A percentile compares a stretch with the other conserved stretches of the same genome.
Conservation (phyloP, 2,888 invertebrate genomes). For the Drosophila tripunctata region DNA sequence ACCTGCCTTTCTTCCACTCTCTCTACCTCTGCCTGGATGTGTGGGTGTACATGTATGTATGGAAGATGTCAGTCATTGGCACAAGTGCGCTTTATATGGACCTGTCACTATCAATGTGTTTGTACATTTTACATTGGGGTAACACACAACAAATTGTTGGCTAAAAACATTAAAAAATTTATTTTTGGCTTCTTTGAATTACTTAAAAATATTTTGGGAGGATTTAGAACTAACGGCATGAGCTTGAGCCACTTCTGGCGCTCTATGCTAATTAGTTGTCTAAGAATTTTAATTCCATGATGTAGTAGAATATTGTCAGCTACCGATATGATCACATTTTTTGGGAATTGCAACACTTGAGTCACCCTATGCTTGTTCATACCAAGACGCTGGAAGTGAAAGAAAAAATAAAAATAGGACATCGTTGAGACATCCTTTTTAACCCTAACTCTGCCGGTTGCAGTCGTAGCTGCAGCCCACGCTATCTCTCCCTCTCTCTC, state of each 20-base stretch:
- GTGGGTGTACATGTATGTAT: constrained; percentile 1
- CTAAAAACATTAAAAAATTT: background rate
- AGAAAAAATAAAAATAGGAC: too few species aligned
- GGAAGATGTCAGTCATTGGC: constrained; percentile 71
- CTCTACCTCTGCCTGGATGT: background rate
- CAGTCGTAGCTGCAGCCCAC: too few species aligned
- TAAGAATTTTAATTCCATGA: too few species aligned
- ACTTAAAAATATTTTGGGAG: too few species aligned
- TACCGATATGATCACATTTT: too few species aligned
- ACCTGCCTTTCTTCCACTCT: background rate
- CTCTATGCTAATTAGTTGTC: too few species aligned
- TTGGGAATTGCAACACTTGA: background rate
- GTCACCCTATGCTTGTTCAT: constrained; percentile 23
- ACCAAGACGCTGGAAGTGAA: background rate
- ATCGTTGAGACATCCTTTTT: constrained; percentile 37
- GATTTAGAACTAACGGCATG: too few species aligned
- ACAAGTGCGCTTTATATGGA: constrained; percentile 64
- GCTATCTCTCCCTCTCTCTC: background rate
- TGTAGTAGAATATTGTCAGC: too few species aligned
- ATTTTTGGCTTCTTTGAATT: too few species aligned
- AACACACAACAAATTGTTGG: constrained; percentile 26
- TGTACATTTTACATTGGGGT: constrained; percentile 47
- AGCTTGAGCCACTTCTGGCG: too few species aligned
- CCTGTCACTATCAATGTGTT: constrained; percentile 50
- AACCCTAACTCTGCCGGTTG: too few species aligned